phyloP scores from a whole-genome alignment of 2,888 invertebrate genomes.

The Oxycera nigricornis region DNA sequence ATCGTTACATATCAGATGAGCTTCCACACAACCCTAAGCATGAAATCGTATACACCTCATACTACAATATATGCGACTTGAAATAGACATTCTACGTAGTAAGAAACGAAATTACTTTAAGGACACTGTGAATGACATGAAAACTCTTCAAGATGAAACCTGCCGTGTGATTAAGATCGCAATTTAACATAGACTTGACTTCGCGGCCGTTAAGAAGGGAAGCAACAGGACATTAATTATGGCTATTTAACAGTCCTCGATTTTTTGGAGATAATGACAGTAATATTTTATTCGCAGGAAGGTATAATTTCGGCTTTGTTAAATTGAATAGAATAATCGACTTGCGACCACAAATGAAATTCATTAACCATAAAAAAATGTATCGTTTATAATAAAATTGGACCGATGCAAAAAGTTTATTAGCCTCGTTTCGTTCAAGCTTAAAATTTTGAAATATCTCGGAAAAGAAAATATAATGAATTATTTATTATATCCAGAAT shows the following conservation, averaged over 20 bases:
- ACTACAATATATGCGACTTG: too few species aligned
- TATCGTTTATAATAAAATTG: too few species aligned
- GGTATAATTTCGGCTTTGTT: neutral
- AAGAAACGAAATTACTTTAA: slow-evolving; percentile 15
- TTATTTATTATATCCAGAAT: too few species aligned
- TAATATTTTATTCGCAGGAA: slow-evolving; percentile 27
- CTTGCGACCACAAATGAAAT: too few species aligned
- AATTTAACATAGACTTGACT: neutral
- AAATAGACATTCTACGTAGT: neutral
- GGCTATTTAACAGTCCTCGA: slow-evolving; percentile 25
- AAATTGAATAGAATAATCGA: slow-evolving; percentile 19
- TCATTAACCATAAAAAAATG: too few species aligned
- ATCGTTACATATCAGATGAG: too few species aligned
- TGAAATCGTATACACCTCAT: too few species aligned
- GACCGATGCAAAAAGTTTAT: too few species aligned
- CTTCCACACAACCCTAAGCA: too few species aligned
- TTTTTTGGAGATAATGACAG: slow-evolving; percentile 14
- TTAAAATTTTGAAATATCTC: too few species aligned
- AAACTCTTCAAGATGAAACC: slow-evolving; percentile 31
- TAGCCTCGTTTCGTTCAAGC: too few species aligned
- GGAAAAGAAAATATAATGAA: too few species aligned
- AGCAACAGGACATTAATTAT: slow-evolving; percentile 31
- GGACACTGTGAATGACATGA: slow-evolving; percentile 29
- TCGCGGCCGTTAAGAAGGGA: neutral
- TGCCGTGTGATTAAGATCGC: slow-evolving; percentile 26